Conservation (phyloP, 2,797 vertebrate species). For the Lemur catta region DNA sequence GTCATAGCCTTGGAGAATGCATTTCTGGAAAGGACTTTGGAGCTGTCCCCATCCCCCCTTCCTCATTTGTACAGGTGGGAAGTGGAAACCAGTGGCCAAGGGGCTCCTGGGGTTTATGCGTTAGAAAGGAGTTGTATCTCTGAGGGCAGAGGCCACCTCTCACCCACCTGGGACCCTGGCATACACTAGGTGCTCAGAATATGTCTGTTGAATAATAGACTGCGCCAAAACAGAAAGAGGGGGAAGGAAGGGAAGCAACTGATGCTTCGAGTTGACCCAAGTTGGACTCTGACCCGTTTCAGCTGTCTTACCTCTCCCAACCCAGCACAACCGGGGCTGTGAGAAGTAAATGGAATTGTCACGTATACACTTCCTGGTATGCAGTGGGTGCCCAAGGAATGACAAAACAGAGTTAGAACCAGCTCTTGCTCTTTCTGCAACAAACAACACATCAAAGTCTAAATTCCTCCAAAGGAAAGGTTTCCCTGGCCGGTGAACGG, state of each 20-base stretch:
- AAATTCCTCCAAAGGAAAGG: rapidly evolving
- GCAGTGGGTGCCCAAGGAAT: rapidly evolving
- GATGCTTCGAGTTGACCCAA: not conserved
- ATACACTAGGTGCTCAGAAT: not conserved
- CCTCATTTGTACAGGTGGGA: rapidly evolving
- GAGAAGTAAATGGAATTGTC: rapidly evolving
- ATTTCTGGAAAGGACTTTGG: not conserved
- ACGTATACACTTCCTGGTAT: rapidly evolving
- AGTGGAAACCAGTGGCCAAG: rapidly evolving
- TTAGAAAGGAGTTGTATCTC: not conserved
- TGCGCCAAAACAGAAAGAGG: not conserved
- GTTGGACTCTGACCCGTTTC: not conserved
- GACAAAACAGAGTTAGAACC: not conserved
- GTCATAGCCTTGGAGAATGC: not conserved
- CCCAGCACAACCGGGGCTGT: rapidly evolving
- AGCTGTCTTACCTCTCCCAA: rapidly evolving
- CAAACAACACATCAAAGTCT: rapidly evolving
- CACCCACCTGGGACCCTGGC: not conserved
- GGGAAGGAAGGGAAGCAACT: not conserved
- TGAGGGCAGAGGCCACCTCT: not conserved
- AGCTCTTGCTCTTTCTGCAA: not conserved
- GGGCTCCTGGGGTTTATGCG: rapidly evolving
- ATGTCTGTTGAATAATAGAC: not conserved
- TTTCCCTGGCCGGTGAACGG: rapidly evolving
- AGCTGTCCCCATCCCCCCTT: not conserved